Evolutionary conservation across 1,140 invertebrate species (phyloP).

Genomic region (Papilio glaucus): DNA sequence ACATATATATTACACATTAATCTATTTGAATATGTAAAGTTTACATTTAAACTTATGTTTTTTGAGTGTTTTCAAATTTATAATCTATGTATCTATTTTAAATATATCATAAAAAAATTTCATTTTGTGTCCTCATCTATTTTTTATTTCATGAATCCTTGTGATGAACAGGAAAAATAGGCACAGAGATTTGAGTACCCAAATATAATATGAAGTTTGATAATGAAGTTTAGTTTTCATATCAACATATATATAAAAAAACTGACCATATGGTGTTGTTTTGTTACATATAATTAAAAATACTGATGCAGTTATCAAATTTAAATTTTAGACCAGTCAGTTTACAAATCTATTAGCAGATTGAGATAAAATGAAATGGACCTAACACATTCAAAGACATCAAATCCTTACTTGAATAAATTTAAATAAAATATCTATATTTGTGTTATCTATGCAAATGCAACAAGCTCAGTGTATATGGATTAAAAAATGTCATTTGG

Average conservation of each 20-base stretch:
- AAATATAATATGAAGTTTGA: too few species aligned
- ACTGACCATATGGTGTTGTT: neutral
- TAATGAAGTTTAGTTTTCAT: neutral
- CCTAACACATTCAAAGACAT: conserved; percentile 22
- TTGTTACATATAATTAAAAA: neutral
- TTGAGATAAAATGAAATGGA: conserved; percentile 29
- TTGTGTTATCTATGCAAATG: conserved; percentile 34
- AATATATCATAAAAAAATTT: too few species aligned
- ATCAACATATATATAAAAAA: neutral
- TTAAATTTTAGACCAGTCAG: neutral
- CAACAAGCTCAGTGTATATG: conserved; percentile 12
- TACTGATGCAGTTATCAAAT: neutral
- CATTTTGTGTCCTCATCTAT: too few species aligned
- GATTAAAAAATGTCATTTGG: conserved; percentile 10
- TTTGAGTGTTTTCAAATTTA: too few species aligned
- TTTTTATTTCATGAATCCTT: too few species aligned
- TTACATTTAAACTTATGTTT: too few species aligned
- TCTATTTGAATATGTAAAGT: too few species aligned
- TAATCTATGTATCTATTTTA: too few species aligned
- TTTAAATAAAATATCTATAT: conserved; percentile 25
- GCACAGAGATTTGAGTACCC: too few species aligned
- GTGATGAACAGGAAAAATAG: too few species aligned
- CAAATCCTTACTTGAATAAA: conserved; percentile 7
- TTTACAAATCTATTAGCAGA: conserved; percentile 3
- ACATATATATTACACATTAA: too few species aligned